A percentile compares a stretch with the other conserved stretches of the same genome.
Evolutionary conservation across 2,888 invertebrate genomes (phyloP).

Genomic region (Elysia crispata): DNA sequence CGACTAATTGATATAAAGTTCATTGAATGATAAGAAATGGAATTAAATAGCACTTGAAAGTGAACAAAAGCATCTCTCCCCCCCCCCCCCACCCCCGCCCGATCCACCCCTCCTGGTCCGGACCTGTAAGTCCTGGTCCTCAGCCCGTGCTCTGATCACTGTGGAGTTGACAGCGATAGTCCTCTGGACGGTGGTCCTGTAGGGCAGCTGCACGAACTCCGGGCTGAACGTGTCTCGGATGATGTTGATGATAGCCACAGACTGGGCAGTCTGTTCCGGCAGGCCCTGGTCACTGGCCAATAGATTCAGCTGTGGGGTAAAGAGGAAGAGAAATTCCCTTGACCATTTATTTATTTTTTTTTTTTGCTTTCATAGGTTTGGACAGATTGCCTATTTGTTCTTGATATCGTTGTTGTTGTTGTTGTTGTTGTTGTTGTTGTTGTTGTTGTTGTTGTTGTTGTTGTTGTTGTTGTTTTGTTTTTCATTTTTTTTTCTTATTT

Average conservation of each 20-base stretch:
- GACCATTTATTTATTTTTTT: not conserved
- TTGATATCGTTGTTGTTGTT: no score
- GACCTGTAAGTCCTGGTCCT: constrained; percentile 63
- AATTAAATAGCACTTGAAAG: no score
- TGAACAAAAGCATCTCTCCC: no score
- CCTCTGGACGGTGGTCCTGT: constrained; percentile 61
- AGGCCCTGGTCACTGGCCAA: constrained; percentile 67
- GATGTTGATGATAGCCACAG: constrained; percentile 59
- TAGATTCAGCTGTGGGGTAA: constrained; percentile 60
- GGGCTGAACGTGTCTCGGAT: constrained; percentile 57
- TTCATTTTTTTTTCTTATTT: no score
- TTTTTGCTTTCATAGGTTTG: no score
- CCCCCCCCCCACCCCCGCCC: no score
- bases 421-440: no score
- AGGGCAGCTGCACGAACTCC: constrained; percentile 60
- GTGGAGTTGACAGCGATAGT: constrained; percentile 59
- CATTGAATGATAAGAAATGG: no score
- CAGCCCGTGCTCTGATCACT: constrained; percentile 60
- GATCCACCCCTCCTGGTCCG: constrained; percentile 3
- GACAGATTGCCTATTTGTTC: no score
- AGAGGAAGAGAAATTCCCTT: not conserved
- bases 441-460: no score
- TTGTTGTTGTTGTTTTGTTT: no score
- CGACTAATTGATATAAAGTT: no score
- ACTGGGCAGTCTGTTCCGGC: constrained; percentile 57